Conservation (phyloP, 1,140 invertebrate species). For the Habropoda laboriosa region DNA sequence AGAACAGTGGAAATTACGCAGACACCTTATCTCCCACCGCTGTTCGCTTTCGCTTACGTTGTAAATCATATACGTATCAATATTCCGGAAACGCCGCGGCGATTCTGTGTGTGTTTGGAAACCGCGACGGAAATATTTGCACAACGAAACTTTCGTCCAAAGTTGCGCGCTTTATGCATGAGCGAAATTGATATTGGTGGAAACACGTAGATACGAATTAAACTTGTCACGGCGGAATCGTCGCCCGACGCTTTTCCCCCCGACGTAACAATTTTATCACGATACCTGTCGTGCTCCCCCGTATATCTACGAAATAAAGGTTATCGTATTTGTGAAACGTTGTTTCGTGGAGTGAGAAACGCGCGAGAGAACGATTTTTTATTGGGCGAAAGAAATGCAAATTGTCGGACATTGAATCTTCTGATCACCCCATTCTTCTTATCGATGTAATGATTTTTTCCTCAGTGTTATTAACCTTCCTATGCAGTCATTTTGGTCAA, state of each 20-base stretch:
- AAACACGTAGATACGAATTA: slow-evolving; percentile 43
- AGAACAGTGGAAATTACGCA: neutral
- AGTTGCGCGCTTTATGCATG: slow-evolving; percentile 1
- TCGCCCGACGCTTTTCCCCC: no score
- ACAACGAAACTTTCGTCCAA: slow-evolving; percentile 26
- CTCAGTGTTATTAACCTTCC: no score
- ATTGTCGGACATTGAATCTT: no score
- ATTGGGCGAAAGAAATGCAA: no score
- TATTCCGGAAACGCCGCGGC: neutral
- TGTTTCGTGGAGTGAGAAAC: no score
- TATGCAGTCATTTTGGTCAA: no score
- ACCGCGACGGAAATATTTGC: neutral
- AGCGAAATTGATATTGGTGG: slow-evolving; percentile 40
- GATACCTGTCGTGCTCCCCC: no score
- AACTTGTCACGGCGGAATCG: neutral
- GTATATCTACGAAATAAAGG: no score
- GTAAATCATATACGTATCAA: neutral
- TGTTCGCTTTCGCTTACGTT: neutral
- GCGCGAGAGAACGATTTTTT: no score
- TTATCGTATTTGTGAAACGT: neutral
- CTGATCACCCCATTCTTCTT: no score
- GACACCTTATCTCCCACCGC: neutral
- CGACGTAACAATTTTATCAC: neutral
- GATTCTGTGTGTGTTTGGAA: neutral
- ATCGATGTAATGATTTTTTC: no score